phyloP scores from a whole-genome alignment of 1,140 invertebrate species.

The Drosophila nikananu region DNA sequence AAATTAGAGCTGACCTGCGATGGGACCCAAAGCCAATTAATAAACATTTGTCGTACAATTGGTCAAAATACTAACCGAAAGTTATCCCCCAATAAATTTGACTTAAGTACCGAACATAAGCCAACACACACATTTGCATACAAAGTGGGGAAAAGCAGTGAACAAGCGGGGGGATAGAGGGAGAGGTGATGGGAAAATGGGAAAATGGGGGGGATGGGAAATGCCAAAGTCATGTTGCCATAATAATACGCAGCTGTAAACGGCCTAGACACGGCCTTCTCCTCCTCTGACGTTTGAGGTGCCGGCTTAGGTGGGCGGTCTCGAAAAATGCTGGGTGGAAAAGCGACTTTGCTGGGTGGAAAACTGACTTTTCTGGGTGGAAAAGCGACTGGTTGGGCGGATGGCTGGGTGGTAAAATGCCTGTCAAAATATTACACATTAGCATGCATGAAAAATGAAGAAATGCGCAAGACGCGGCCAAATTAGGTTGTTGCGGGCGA shows the following conservation, averaged over 20 bases:
- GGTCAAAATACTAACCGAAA: conserved; percentile 41
- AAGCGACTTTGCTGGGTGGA: not conserved
- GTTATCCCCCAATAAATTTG: conserved; percentile 46
- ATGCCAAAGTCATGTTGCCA: conserved; percentile 47
- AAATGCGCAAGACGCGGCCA: conserved; percentile 66
- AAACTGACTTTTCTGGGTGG: not conserved
- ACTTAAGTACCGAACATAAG: conserved; percentile 45
- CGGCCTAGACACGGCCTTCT: conserved; percentile 37
- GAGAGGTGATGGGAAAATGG: too few species aligned
- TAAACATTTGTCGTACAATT: conserved; percentile 48
- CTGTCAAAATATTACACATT: conserved; percentile 78
- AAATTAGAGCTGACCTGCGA: conserved; percentile 10
- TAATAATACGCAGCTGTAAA: conserved; percentile 46
- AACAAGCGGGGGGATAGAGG: not conserved
- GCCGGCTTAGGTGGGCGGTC: conserved; percentile 9
- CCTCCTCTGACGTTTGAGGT: conserved; percentile 24
- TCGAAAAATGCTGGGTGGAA: conserved; percentile 1
- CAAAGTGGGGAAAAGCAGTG: conserved; percentile 19
- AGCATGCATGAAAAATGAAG: conserved; percentile 80
- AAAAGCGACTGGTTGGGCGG: not conserved
- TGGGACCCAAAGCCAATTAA: conserved; percentile 27
- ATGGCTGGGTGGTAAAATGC: conserved; percentile 15
- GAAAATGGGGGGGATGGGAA: not conserved
- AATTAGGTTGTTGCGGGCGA: conserved; percentile 61
- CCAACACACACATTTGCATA: conserved; percentile 50